phyloP scores from a whole-genome alignment of 2,888 invertebrate genomes.

The Melanotus villosus region DNA sequence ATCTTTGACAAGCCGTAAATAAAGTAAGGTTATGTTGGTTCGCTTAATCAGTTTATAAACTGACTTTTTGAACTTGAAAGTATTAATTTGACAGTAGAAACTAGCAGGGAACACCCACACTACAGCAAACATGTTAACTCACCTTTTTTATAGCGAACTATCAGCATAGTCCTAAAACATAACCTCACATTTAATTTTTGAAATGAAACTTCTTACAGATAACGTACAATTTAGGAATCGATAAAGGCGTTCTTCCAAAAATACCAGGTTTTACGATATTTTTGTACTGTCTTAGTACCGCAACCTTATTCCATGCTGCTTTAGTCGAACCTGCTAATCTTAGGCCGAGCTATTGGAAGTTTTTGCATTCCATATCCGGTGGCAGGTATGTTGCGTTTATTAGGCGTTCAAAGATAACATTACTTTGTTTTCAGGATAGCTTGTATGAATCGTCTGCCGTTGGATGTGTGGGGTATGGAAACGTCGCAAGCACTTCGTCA shows the following conservation, averaged over 20 bases:
- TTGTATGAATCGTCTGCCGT: constrained; percentile 72
- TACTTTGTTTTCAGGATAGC: constrained; percentile 70
- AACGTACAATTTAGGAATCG: constrained; percentile 80
- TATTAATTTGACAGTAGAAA: too few species aligned
- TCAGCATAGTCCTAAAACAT: too few species aligned
- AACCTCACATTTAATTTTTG: too few species aligned
- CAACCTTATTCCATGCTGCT: constrained; percentile 83
- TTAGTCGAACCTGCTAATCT: constrained; percentile 85
- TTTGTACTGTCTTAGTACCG: constrained; percentile 84
- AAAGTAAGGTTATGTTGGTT: too few species aligned
- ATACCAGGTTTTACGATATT: constrained; percentile 80
- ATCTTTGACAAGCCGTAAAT: too few species aligned
- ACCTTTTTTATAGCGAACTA: too few species aligned
- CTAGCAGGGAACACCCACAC: too few species aligned
- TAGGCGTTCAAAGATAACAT: not conserved
- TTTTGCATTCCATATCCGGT: constrained; percentile 82
- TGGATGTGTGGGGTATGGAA: constrained; percentile 76
- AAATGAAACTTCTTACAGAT: too few species aligned
- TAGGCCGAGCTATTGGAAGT: constrained; percentile 87
- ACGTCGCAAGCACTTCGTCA: constrained; percentile 69
- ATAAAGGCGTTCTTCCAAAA: constrained; percentile 76
- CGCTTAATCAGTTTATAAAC: too few species aligned
- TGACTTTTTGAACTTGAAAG: too few species aligned
- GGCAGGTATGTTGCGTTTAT: constrained; percentile 75
- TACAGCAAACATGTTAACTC: too few species aligned